A percentile compares a stretch with the other conserved stretches of the same genome.
These are phyloP conservation scores for Anolis sagrei DNA, from an alignment of 2,113 vertebrate genomes.

Conservation along the genomic window DNA sequence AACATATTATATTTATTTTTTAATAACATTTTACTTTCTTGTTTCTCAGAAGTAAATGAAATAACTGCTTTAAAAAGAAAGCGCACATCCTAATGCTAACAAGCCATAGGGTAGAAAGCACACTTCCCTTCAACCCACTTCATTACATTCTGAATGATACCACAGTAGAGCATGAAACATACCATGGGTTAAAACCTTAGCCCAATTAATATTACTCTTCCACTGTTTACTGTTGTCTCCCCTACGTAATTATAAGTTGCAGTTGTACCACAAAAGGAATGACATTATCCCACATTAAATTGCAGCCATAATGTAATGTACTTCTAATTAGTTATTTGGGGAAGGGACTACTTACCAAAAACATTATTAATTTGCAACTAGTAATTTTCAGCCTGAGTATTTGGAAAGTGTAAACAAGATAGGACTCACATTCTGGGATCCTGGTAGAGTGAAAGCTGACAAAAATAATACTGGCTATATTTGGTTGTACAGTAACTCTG, in stretches of 20 bases:
- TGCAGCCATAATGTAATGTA: neutral
- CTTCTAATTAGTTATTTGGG: neutral
- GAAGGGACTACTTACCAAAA: neutral
- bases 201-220: neutral
- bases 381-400: neutral
- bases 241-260: neutral
- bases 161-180: neutral
- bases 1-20: too few relatives aligned
- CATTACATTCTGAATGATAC: neutral
- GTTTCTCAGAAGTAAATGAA: too few relatives aligned
- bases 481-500: neutral
- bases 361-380: too few relatives aligned
- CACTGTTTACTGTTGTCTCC: neutral
- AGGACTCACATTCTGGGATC: neutral
- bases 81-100: too few relatives aligned
- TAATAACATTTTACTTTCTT: too few relatives aligned
- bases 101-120: neutral
- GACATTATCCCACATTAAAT: neutral
- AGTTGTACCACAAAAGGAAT: neutral
- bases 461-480: neutral
- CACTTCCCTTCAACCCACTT: neutral
- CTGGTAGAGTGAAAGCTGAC: neutral
- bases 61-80: too few relatives aligned
- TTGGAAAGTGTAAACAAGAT: neutral
- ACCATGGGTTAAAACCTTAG: neutral